These are phyloP conservation scores for Anodontia alba DNA, from an alignment of 2,888 invertebrate genomes.

Conservation along the genomic window DNA sequence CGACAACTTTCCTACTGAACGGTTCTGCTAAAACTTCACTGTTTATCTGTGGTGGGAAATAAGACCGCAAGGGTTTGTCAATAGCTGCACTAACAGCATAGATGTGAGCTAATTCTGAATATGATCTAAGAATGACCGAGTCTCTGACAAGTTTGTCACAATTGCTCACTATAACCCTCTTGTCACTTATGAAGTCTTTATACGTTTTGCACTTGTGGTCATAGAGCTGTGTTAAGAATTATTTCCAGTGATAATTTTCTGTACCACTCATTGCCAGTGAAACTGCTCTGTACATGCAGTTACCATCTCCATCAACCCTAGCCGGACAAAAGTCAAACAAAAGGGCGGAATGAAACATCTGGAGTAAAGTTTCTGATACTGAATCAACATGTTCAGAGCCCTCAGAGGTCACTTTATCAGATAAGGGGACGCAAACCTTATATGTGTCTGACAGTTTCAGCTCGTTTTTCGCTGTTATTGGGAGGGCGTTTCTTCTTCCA, in stretches of 20 bases:
- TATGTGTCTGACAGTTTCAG: neutral
- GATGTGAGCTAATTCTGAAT: constrained; percentile 26
- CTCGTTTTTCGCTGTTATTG: neutral
- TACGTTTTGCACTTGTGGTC: constrained; percentile 8
- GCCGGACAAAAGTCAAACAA: no score
- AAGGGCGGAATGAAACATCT: constrained; percentile 22
- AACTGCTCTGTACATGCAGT: no score
- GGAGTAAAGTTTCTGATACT: neutral
- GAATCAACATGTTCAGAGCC: no score
- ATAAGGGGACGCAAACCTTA: no score
- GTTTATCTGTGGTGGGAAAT: constrained; percentile 16
- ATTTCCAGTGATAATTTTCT: constrained; percentile 28
- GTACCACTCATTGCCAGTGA: no score
- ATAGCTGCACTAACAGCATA: constrained; percentile 33
- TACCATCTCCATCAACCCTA: no score
- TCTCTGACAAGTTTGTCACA: constrained; percentile 18
- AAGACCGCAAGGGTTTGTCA: constrained; percentile 13
- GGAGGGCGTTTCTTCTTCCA: constrained; percentile 7
- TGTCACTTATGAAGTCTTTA: constrained; percentile 21
- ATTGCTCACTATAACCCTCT: constrained; percentile 20
- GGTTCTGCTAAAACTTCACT: constrained; percentile 16
- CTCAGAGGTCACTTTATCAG: neutral
- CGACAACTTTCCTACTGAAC: neutral
- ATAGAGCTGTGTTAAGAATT: constrained; percentile 17
- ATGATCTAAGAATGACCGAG: neutral